These are phyloP conservation scores for Mythimna albipuncta DNA, from an alignment of 2,888 invertebrate species.

Conservation along the genomic window DNA sequence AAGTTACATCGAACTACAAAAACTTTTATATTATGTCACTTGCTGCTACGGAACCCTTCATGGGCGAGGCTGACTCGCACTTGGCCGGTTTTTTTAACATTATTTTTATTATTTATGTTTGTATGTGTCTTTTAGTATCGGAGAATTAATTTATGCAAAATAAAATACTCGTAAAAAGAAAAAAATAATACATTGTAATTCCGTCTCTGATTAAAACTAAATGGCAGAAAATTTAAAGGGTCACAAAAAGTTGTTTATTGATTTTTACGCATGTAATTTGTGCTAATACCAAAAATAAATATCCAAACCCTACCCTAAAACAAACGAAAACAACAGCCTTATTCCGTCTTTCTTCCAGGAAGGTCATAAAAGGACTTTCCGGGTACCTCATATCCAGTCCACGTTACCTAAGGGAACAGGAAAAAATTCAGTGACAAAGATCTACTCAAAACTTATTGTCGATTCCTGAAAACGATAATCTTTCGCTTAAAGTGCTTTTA, in stretches of 20 bases:
- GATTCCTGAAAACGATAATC: slow-evolving; percentile 48
- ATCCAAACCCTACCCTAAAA: neutral
- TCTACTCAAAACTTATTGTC: slow-evolving; percentile 51
- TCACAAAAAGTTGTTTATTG: too few species aligned
- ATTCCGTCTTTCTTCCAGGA: neutral
- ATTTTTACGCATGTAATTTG: neutral
- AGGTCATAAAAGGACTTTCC: slow-evolving; percentile 3
- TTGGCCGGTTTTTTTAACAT: too few species aligned
- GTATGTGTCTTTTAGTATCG: too few species aligned
- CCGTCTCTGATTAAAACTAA: too few species aligned
- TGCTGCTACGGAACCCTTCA: too few species aligned
- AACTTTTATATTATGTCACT: too few species aligned
- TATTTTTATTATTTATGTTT: too few species aligned
- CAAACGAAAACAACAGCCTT: neutral
- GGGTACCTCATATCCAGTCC: neutral
- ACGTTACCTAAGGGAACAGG: neutral
- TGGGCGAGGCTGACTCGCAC: too few species aligned
- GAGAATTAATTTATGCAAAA: too few species aligned
- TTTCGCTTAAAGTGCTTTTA: slow-evolving; percentile 45
- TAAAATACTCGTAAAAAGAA: neutral
- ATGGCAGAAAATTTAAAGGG: too few species aligned
- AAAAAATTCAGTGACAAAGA: slow-evolving; percentile 44
- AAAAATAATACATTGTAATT: neutral
- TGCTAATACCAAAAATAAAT: neutral
- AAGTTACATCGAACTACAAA: too few species aligned